These are phyloP conservation scores for Acleris emargana DNA, from an alignment of 2,888 invertebrate genomes.

Conservation along the genomic window DNA sequence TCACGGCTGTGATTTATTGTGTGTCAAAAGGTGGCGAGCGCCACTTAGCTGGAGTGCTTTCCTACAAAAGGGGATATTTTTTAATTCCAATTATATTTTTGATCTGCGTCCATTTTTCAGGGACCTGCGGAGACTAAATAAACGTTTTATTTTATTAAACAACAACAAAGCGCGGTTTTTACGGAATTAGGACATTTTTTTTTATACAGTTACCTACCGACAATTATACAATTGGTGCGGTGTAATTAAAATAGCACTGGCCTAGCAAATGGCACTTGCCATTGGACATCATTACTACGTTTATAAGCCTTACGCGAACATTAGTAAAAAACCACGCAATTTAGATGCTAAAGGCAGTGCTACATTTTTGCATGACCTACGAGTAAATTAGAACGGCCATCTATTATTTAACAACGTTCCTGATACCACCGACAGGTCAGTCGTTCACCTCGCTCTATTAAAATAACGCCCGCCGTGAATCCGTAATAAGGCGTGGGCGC, in stretches of 20 bases:
- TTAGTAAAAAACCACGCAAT: not conserved
- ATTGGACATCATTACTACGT: too few species aligned
- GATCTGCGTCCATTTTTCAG: conserved; percentile 17
- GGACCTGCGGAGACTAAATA: conserved; percentile 18
- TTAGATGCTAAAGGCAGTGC: too few species aligned
- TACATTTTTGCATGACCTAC: not conserved
- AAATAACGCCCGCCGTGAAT: conserved; percentile 22
- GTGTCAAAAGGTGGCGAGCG: conserved; percentile 83
- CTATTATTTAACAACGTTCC: not conserved
- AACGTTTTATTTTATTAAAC: conserved; percentile 15
- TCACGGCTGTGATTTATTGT: conserved; percentile 82
- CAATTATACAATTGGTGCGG: too few species aligned
- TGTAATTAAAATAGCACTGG: too few species aligned
- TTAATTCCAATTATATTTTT: conserved; percentile 59
- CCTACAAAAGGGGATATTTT: conserved; percentile 64
- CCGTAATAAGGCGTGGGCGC: conserved; percentile 41
- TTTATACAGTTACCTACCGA: too few species aligned
- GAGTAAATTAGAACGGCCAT: not conserved
- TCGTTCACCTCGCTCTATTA: conserved; percentile 23
- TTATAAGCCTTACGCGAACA: too few species aligned
- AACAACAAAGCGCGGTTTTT: not conserved
- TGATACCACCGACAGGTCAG: conserved; percentile 18
- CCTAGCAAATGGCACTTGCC: too few species aligned
- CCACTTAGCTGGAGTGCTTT: conserved; percentile 78
- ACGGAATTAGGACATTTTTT: too few species aligned